Base-by-base conservation (phyloP, 2,113 vertebrate species). In the Rhipidura dahli region DNA sequence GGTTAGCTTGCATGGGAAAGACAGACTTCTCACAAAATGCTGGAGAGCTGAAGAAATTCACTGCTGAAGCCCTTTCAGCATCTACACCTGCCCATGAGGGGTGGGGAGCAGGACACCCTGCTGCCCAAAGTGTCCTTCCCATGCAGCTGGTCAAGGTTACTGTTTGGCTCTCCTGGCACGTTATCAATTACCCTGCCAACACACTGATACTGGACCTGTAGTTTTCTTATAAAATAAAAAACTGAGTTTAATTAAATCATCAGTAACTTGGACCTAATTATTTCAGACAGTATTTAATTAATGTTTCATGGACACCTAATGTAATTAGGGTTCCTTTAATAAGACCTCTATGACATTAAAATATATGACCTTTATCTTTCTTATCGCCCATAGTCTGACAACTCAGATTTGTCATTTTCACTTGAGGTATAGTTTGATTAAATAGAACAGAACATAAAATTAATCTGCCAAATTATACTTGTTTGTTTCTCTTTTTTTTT, bases 211-310 rank as follows among this genome's bases (percentile, higher is more conserved):
- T 27, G 84, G 93, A 98, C 98, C 97, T 98, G 98, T 97, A 97
- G 98, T 98, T 98, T 98, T 97, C 97, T 97, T 98, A 97, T 98
- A 98, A 98, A 98, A 98, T 98, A 98, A 97, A 98, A 99, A 98
- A 98, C 97, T 97, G 83, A 91, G 96, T 98, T 98, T 99, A 99
- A 99, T 99, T 99, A 99, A 99, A 99, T 98, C 98, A 98, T 98
- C 98, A 98, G 98, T 99, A 99, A 99, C 99, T 98, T 97, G 96
- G 84, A 98, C 97, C 98, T 99, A 99, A 99, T 99, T 99, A 99
- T 98, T 98, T 99, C 98, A 97, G 98, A 98, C 98, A 98, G 98
- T 99, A 99, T 98, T 99, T 99, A 99, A 99, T 99, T 99, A 99
- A 99, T 99, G 99, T 98, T 99, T 99, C 98, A 98, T 98, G 98